These are phyloP conservation scores for Archegozetes longisetosus DNA, from an alignment of 1,140 invertebrate genomes.

Conservation along the genomic window DNA sequence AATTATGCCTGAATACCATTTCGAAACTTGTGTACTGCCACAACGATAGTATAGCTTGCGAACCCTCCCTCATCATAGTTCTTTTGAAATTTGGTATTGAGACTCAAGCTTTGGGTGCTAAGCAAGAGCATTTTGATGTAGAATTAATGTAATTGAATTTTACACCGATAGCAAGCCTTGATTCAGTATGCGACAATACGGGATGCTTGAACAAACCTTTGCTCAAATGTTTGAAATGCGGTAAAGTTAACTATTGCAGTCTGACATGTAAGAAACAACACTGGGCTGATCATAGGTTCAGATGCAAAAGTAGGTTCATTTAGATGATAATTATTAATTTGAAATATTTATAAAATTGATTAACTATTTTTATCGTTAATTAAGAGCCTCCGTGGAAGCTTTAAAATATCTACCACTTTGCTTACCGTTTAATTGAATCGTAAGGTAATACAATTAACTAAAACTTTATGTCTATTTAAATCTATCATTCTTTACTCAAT, in stretches of 20 bases:
- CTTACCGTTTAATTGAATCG: too few relatives aligned
- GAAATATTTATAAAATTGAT: neutral
- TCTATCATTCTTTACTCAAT: too few relatives aligned
- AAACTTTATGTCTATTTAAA: too few relatives aligned
- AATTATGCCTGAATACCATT: too few relatives aligned
- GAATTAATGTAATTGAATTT: neutral
- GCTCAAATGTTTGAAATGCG: slow-evolving; percentile 7
- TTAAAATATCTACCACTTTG: too few relatives aligned
- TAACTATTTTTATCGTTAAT: neutral
- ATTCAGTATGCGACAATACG: neutral
- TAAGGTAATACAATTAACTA: too few relatives aligned
- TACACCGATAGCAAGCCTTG: neutral
- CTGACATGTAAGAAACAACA: slow-evolving; percentile 10
- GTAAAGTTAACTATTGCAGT: slow-evolving; percentile 3
- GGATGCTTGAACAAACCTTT: neutral
- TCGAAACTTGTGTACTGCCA: too few relatives aligned
- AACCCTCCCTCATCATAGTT: too few relatives aligned
- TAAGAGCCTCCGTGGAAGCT: neutral
- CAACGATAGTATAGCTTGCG: too few relatives aligned
- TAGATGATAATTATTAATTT: neutral
- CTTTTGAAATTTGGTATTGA: neutral
- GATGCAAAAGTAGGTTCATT: neutral
- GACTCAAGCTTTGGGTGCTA: neutral
- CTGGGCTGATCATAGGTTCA: slow-evolving; percentile 1
- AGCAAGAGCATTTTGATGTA: neutral